Evolutionary conservation across 35 echinoderm and acorn worm genomes (phyloP).

Genomic region (Patiria miniata): DNA sequence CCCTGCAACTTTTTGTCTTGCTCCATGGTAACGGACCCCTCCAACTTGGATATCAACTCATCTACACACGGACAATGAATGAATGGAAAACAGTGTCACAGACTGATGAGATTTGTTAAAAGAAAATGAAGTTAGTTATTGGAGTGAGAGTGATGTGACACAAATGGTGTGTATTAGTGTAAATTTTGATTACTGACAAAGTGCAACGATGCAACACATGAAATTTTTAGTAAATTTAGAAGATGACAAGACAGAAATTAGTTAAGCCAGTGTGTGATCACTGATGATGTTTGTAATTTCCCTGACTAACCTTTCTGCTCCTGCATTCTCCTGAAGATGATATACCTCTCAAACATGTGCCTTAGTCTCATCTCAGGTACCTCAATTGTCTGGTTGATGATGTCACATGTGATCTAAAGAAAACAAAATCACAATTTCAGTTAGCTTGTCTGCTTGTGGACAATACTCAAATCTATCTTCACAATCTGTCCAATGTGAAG

Average conservation of each 20-base stretch:
- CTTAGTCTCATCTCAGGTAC: constrained; percentile 92
- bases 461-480: too few relatives aligned
- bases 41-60: constrained; percentile 70
- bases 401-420: constrained; percentile 89
- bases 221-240: too few relatives aligned
- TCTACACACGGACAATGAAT: constrained; percentile 34
- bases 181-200: too few relatives aligned
- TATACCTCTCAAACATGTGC: constrained; percentile 96
- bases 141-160: too few relatives aligned
- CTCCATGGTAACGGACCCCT: constrained; percentile 30
- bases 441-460: too few relatives aligned
- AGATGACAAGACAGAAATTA: not conserved
- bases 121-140: not conserved
- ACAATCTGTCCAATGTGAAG: too few relatives aligned
- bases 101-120: not conserved
- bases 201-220: too few relatives aligned
- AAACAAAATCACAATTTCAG: not conserved
- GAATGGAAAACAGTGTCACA: not conserved
- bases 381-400: constrained; percentile 93
- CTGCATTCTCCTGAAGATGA: constrained; percentile 81
- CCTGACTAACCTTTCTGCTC: constrained; percentile 82
- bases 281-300: too few relatives aligned
- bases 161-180: too few relatives aligned
- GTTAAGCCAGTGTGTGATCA: too few relatives aligned
- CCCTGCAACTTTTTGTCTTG: constrained; percentile 64